Conservation (phyloP, 2,113 vertebrate species). For the Fulmarus glacialis region DNA sequence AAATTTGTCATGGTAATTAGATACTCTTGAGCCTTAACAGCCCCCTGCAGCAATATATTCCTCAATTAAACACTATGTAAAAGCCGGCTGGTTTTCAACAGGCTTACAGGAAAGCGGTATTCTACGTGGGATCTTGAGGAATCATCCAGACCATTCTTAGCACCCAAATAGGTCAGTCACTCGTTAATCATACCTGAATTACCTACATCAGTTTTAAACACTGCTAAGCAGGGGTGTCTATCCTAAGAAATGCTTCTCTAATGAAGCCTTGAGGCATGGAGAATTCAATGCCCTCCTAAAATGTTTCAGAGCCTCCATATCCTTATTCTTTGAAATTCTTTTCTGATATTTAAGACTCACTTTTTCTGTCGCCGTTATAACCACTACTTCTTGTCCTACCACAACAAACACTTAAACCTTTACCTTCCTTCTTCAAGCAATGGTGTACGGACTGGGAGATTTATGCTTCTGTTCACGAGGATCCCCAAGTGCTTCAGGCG, state of each 20-base stretch:
- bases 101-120: background rate
- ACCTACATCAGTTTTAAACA: background rate
- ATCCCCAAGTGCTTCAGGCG: background rate
- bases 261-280: background rate
- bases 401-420: background rate
- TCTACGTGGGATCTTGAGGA: background rate
- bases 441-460: rapidly evolving
- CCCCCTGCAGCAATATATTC: background rate
- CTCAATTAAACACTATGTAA: background rate
- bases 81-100: background rate
- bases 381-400: background rate
- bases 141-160: background rate
- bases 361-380: background rate
- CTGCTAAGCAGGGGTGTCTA: too few relatives aligned
- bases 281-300: too few relatives aligned
- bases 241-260: background rate
- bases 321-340: background rate
- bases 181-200: background rate
- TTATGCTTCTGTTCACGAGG: rapidly evolving
- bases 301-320: rapidly evolving
- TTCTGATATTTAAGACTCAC: background rate
- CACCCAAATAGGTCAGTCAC: background rate
- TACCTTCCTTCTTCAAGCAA: too few relatives aligned
- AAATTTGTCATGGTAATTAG: rapidly evolving
- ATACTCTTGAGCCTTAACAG: background rate